Conservation (phyloP, 2,797 vertebrate genomes). For the Anas bernieri region DNA sequence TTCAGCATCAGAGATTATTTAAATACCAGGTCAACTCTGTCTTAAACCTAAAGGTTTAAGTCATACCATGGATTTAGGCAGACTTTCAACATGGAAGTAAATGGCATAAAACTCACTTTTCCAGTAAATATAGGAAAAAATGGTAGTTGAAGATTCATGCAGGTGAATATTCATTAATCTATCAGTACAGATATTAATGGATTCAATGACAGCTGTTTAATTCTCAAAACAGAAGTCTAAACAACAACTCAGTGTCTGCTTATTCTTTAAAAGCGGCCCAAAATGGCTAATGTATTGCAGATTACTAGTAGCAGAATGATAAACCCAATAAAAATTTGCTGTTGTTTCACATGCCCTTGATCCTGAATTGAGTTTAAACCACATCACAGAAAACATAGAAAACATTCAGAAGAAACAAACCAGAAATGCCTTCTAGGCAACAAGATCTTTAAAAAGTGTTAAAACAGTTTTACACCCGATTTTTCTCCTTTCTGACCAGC, state of each 20-base stretch:
- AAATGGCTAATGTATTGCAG: not conserved
- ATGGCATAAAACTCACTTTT: not conserved
- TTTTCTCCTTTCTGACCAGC: not conserved
- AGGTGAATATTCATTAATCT: not conserved
- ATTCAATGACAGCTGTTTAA: not conserved
- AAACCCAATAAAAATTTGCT: not conserved
- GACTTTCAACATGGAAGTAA: not conserved
- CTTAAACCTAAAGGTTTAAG: not conserved
- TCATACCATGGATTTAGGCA: not conserved
- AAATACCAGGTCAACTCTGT: not conserved
- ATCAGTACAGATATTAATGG: not conserved
- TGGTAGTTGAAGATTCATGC: not conserved
- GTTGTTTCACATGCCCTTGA: not conserved
- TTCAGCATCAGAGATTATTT: not conserved
- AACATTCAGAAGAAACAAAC: not conserved
- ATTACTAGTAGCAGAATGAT: not conserved
- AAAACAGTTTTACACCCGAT: rapidly evolving
- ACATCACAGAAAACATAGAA: not conserved
- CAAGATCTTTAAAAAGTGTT: not conserved
- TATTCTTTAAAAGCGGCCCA: not conserved
- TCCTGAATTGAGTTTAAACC: not conserved
- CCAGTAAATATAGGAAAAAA: not conserved
- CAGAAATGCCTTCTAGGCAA: not conserved
- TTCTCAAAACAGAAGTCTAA: not conserved
- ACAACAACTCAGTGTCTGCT: not conserved